Conservation (phyloP, 2,113 vertebrate species). For the Excalfactoria chinensis region DNA sequence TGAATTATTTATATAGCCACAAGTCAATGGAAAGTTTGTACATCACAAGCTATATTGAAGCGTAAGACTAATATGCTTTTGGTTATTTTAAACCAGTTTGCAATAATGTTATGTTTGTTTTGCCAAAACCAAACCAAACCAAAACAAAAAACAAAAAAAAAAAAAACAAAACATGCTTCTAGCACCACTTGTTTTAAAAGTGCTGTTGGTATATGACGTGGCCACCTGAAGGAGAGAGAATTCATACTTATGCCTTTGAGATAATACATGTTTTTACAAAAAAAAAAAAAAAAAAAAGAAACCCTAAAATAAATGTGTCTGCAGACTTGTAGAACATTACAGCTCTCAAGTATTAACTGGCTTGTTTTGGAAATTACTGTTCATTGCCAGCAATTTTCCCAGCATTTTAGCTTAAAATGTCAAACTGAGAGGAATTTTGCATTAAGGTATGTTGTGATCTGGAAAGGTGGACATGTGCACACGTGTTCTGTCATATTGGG, state of each 20-base stretch:
- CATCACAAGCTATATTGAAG: not conserved
- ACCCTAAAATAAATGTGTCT: not conserved
- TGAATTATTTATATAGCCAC: not conserved
- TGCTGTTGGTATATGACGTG: not conserved
- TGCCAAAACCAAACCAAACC: not conserved
- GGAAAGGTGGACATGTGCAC: not conserved
- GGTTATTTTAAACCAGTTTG: constrained; percentile 14
- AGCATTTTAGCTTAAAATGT: not conserved
- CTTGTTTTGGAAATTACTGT: not conserved
- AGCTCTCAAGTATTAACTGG: constrained; percentile 1
- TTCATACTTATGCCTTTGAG: not conserved
- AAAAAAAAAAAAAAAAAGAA: not conserved
- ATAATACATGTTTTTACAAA: not conserved
- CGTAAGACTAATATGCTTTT: not conserved
- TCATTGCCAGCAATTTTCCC: not conserved
- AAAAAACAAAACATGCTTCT: not conserved
- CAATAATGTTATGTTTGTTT: not conserved
- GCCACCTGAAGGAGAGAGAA: not conserved
- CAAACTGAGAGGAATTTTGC: not conserved
- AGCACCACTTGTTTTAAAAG: not conserved
- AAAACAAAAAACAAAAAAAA: too few species aligned
- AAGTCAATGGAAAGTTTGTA: not conserved
- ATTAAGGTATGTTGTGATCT: not conserved
- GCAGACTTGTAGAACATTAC: constrained; percentile 7
- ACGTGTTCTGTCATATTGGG: rapidly evolving